Conservation (phyloP, 2,113 vertebrate genomes). For the Muscicapa adusta region DNA sequence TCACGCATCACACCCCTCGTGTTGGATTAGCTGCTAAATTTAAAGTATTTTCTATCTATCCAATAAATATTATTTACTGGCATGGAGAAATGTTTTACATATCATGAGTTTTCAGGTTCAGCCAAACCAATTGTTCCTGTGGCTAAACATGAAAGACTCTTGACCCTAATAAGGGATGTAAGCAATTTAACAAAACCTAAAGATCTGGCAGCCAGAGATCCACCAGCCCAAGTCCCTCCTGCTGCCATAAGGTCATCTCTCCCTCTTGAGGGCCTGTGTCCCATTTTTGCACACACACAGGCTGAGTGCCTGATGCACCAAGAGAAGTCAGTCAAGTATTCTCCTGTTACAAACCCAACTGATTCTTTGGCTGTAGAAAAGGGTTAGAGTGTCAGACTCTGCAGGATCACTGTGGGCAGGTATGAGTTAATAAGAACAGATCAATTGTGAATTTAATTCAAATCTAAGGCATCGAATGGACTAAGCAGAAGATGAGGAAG, state of each 20-base stretch:
- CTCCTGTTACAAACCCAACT: not conserved
- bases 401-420: not conserved
- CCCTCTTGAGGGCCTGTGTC: not conserved
- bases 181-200: not conserved
- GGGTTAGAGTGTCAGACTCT: not conserved
- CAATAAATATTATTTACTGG: not conserved
- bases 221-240: not conserved
- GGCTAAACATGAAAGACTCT: not conserved
- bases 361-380: not conserved
- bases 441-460: not conserved
- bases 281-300: not conserved
- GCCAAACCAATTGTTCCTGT: not conserved
- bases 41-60: not conserved
- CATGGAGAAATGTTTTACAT: not conserved
- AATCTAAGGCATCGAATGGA: not conserved
- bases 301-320: not conserved
- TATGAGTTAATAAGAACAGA: not conserved
- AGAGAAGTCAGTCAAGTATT: not conserved
- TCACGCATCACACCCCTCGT: not conserved
- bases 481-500: not conserved
- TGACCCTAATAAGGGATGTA: not conserved
- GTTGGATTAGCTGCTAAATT: not conserved
- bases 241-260: not conserved
- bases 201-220: not conserved
- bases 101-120: not conserved